Evolutionary conservation across 2,113 vertebrate genomes (phyloP).

Genomic region (Chrysemys picta): DNA sequence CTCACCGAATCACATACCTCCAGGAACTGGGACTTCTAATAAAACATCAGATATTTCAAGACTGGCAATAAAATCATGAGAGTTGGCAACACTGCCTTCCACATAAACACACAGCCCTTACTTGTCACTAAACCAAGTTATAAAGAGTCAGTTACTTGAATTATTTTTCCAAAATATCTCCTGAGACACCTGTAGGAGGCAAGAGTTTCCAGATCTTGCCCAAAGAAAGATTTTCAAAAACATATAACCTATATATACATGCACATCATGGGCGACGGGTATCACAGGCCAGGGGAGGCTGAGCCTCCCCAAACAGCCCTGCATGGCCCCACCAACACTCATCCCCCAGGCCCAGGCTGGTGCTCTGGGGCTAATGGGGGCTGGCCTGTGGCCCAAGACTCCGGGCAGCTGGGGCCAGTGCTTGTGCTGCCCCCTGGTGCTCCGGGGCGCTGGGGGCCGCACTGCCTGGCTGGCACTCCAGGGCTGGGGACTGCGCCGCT

Average conservation of each 20-base stretch:
- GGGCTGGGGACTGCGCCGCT: too few species aligned
- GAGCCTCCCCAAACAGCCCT: too few species aligned
- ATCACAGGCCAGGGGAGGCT: too few species aligned
- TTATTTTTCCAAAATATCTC: not conserved
- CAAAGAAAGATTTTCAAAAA: not conserved
- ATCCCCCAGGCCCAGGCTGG: too few species aligned
- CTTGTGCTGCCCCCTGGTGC: too few species aligned
- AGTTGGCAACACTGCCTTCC: not conserved
- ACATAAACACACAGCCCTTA: not conserved
- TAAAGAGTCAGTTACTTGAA: not conserved
- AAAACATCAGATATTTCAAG: not conserved
- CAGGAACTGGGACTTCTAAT: not conserved
- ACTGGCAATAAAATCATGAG: not conserved
- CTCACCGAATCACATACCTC: not conserved
- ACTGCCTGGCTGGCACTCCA: too few species aligned
- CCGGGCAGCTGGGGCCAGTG: too few species aligned
- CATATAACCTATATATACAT: not conserved
- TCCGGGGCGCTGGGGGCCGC: too few species aligned
- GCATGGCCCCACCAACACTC: too few species aligned
- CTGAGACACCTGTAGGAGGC: not conserved
- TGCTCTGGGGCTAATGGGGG: too few species aligned
- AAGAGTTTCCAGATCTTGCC: not conserved
- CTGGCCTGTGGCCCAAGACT: too few species aligned
- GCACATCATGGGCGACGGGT: accelerated
- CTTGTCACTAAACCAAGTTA: not conserved